phyloP scores from a whole-genome alignment of 2,113 vertebrate species.

The Polypterus senegalus region DNA sequence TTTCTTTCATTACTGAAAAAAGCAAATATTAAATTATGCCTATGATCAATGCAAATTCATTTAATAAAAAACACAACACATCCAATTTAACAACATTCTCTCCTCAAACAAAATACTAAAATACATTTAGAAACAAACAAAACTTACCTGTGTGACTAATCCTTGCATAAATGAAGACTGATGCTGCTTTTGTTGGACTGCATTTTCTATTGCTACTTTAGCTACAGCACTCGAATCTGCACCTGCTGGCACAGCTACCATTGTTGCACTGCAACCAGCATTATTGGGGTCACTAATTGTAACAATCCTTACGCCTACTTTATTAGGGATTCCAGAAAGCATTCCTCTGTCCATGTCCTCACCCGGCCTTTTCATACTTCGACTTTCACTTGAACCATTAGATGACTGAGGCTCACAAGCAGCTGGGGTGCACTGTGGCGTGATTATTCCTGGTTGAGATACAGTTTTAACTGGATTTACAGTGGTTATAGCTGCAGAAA shows the following conservation, averaged over 20 bases:
- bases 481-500: constrained; percentile 55
- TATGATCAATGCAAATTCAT: no score
- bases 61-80: no score
- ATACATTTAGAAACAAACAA: no score
- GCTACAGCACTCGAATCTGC: constrained; percentile 97
- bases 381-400: constrained; percentile 78
- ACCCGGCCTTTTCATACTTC: constrained; percentile 79
- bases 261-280: constrained; percentile 87
- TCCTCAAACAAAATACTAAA: no score
- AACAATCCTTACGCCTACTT: constrained; percentile 95
- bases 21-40: no score
- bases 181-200: constrained; percentile 88
- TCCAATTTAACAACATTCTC: no score
- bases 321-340: constrained; percentile 84
- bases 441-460: constrained; percentile 59
- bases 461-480: constrained; percentile 61
- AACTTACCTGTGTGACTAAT: constrained; percentile 69
- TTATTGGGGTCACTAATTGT: constrained; percentile 99
- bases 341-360: constrained; percentile 72
- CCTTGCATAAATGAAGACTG: constrained; percentile 62
- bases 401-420: constrained; percentile 56
- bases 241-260: constrained; percentile 96
- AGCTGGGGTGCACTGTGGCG: constrained; percentile 49
- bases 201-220: constrained; percentile 98
- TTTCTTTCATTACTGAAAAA: no score